phyloP scores from a whole-genome alignment of 2,888 invertebrate species.

The Dioctria linearis region DNA sequence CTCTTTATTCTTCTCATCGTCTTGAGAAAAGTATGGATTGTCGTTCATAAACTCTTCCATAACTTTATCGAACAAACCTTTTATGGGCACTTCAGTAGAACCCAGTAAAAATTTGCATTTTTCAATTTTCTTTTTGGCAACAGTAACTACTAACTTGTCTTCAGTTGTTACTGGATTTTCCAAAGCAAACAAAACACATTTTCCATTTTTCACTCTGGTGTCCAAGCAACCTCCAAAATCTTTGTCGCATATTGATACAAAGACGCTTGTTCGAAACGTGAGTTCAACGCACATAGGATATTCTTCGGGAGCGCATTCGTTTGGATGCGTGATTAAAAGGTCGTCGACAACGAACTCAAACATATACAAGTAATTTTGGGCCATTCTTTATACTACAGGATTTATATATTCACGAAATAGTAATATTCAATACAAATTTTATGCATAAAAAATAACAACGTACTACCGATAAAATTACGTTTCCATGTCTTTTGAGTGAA shows the following conservation, averaged over 20 bases:
- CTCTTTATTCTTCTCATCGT: background rate
- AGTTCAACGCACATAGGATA: conserved; percentile 69
- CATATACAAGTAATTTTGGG: conserved; percentile 68
- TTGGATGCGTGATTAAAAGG: conserved; percentile 66
- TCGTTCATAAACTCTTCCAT: conserved; percentile 64
- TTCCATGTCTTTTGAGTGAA: conserved; percentile 30
- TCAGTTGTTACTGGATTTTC: conserved; percentile 65
- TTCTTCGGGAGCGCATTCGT: conserved; percentile 70
- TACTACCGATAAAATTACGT: conserved; percentile 1
- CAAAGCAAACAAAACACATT: conserved; percentile 67
- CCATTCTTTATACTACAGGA: conserved; percentile 59
- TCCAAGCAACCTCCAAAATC: conserved; percentile 63
- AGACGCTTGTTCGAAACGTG: conserved; percentile 68
- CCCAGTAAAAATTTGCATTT: conserved; percentile 69
- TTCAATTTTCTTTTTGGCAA: conserved; percentile 68
- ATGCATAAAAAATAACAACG: conserved; percentile 26
- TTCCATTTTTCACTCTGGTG: conserved; percentile 63
- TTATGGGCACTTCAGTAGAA: conserved; percentile 65
- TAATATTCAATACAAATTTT: conserved; percentile 1
- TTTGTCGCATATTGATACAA: conserved; percentile 67
- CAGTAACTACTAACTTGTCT: conserved; percentile 66
- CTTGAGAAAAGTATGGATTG: conserved; percentile 60
- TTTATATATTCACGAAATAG: background rate
- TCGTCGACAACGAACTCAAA: conserved; percentile 70
- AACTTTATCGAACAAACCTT: conserved; percentile 67